These are phyloP conservation scores for Smittia sp. DNA, from an alignment of 2,888 invertebrate genomes.

Conservation along the genomic window DNA sequence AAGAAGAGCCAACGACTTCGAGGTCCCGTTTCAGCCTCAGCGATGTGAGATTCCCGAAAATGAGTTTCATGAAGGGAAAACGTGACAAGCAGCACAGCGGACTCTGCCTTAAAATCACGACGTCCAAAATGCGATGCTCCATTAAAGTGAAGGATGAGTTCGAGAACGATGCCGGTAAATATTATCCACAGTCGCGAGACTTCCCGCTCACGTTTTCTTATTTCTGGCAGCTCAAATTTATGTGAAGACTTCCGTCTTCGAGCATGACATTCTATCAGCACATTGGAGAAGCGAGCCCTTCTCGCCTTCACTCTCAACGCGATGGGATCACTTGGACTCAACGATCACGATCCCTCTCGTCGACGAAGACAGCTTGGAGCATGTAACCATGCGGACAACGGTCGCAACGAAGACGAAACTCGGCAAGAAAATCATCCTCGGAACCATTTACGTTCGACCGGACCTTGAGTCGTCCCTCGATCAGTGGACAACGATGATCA, in stretches of 20 bases:
- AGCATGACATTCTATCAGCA: conserved; percentile 60
- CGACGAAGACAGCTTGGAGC: conserved; percentile 47
- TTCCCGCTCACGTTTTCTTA: not conserved
- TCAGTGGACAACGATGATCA: conserved; percentile 48
- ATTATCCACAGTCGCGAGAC: not conserved
- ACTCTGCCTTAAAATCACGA: conserved; percentile 48
- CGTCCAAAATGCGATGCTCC: conserved; percentile 52
- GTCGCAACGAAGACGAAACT: conserved; percentile 52
- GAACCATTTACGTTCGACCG: conserved; percentile 47
- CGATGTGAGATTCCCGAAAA: conserved; percentile 44
- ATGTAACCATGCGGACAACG: conserved; percentile 49
- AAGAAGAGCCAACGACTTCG: conserved; percentile 11
- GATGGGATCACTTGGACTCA: conserved; percentile 61
- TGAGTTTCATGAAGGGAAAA: conserved; percentile 48
- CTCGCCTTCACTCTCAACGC: conserved; percentile 71
- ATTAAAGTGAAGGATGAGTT: conserved; percentile 53
- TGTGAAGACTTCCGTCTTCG: conserved; percentile 72
- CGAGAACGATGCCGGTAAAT: conserved; percentile 49
- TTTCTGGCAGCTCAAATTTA: conserved; percentile 61
- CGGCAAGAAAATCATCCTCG: conserved; percentile 52
- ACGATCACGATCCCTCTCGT: conserved; percentile 49
- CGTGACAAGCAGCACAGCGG: conserved; percentile 43
- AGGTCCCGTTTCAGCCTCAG: conserved; percentile 46
- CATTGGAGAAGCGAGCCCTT: conserved; percentile 74
- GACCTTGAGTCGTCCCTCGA: conserved; percentile 43